Evolutionary conservation across 2,113 vertebrate genomes (phyloP).

Genomic region (Ciconia stormi): DNA sequence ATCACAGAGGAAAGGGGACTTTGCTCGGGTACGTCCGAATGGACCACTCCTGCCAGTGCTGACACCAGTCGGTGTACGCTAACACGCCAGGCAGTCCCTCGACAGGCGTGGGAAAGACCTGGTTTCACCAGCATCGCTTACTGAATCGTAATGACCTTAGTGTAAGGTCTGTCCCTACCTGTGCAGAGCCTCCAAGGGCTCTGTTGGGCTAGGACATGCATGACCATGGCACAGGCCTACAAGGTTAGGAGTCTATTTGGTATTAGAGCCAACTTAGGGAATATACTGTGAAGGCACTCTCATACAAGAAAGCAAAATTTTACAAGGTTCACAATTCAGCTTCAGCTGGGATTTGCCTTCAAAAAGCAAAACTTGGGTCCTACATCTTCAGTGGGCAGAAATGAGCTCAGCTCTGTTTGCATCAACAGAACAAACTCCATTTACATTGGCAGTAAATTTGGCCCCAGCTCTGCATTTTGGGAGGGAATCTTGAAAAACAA

Average conservation of each 20-base stretch:
- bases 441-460: neutral
- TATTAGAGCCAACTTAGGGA: neutral
- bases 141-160: no score
- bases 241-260: neutral
- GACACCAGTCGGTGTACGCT: fast-evolving
- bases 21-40: neutral
- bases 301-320: neutral
- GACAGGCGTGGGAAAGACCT: neutral
- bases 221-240: neutral
- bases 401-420: neutral
- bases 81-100: neutral
- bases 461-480: neutral
- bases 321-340: neutral
- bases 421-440: neutral
- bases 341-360: neutral
- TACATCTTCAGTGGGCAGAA: neutral
- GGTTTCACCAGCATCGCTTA: neutral
- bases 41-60: neutral
- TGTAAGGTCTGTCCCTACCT: neutral
- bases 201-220: no score
- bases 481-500: constrained; percentile 21
- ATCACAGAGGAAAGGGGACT: neutral
- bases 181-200: neutral
- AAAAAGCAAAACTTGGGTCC: neutral
- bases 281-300: neutral